Base-by-base conservation (phyloP, 2,113 vertebrate genomes). In the Candoia aspera region DNA sequence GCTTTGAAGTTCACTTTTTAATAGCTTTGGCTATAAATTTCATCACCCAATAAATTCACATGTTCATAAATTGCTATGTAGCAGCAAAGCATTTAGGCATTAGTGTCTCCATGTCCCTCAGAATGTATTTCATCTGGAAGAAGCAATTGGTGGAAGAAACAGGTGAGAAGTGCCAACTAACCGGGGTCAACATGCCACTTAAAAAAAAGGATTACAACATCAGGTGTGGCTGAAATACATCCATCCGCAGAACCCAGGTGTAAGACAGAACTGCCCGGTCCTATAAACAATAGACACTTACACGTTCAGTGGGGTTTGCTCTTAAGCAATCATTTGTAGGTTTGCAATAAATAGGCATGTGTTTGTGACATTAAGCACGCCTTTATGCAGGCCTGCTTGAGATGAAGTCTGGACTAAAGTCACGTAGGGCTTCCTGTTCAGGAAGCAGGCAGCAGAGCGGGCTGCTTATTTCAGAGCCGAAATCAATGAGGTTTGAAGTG, bases 1-100 rank as follows among this genome's bases (percentile, higher is more conserved):
- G 60, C 23, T 33, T 83, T 90, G 88, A 11, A 73, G 46, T 58
- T 89, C 79, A 57, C 49, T 55, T 37, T 0, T 2, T 92, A 89
- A 88, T 79, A 87, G 88, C 88, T 24, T 89, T 37, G 79, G 88
- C 37, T 68, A 62, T 91, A 90, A 92, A 92, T 93, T 64, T 55
- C 90, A 37, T 29, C 84, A 87, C 89, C 57, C 62, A 2, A 42
- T 90, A 92, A 90, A 90, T 42, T 91, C 90, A 53, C 92, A 93
- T 1, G 1, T 53, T 84, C 58, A 73, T 60, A 79, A 49, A 89
- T 87, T 86, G 17, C 0, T 89, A 49, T 91, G 79, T 89, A 89
- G 90, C 79, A 93, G 26, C 1, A 6, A 86, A 87, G 89, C 15
- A 92, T 91, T 85, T 0, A 4, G 59, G 59, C 84, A 68, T 13